Evolutionary conservation across 30 jellyfish, hydroid and myxozoan species (phyloP), one percentile per base, ranked within the genome.

Genomic region (Mastigias papua): DNA sequence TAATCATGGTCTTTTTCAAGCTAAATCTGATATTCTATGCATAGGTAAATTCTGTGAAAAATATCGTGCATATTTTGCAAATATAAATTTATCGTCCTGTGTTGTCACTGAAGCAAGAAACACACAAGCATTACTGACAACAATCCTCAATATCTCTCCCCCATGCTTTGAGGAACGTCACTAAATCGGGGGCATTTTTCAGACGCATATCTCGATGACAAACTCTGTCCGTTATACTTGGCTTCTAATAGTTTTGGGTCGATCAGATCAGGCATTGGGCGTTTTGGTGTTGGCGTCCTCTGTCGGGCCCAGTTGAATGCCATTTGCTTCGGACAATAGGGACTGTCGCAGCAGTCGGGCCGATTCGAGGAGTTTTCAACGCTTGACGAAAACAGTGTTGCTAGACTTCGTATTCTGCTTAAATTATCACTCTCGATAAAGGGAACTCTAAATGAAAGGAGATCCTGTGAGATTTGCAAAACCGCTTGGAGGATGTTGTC

Each of bases 401-500:
- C 78, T 8, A 69, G 65, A 58, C 68, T 68, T 82, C 92, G 85
- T 28, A 69, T 28, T 60, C 78, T 29, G 30, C 66, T 71, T 0
- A 82, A 49, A 49, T 68, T 50, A 2, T 82, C 94, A 28, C 82
- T 62, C 10, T 73, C 94, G 29, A 48, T 34, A 29, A 86, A 76
- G 0, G 89, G 95, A 0, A 68, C 73, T 15, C 84, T 78, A 69
- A 74, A 86, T 15, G 95, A 58, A 46, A 89, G 57, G 15, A 71
- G n/a, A 6, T 89, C 87, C 66, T 80, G 82, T n/a, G 92, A 80
- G 26, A 89, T 42, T 65, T 75, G 48, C 15, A 89, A 73, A 20
- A 81, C 93, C 1, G 97, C 87, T 35, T 65, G 90, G 46, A 89
- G 87, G 19, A 89, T 80, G 66, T 89, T 89, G 80, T 80, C 82